Evolutionary conservation across 2,113 vertebrate species (phyloP).

Genomic region (Gadus chalcogrammus): DNA sequence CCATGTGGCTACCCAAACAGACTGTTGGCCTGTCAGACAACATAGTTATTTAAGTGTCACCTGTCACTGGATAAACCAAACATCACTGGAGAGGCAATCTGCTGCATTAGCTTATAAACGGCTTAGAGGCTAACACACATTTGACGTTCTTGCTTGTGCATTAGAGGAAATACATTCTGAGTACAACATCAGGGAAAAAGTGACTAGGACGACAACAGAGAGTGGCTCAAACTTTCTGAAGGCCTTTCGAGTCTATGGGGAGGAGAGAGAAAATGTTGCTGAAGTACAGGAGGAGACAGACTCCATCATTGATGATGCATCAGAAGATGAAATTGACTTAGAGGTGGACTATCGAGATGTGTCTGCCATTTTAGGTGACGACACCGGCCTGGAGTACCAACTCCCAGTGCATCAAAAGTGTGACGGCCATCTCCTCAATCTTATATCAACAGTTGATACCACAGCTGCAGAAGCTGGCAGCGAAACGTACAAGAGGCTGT

Average conservation of each 20-base stretch:
- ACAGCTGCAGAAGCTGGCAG: not conserved
- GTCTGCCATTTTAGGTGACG: not conserved
- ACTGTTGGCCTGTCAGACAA: constrained; percentile 24
- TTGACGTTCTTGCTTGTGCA: not conserved
- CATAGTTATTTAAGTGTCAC: too few species aligned
- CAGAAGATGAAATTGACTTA: not conserved
- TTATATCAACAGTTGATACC: not conserved
- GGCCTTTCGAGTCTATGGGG: not conserved
- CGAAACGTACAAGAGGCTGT: too few species aligned
- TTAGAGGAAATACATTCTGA: not conserved
- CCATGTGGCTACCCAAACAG: not conserved
- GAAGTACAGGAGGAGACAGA: not conserved
- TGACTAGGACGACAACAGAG: not conserved
- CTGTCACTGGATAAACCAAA: too few species aligned
- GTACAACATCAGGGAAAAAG: not conserved
- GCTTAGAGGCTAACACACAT: not conserved
- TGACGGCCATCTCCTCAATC: not conserved
- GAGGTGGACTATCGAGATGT: not conserved
- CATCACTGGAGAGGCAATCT: too few species aligned
- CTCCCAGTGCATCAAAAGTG: not conserved
- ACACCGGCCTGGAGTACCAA: not conserved
- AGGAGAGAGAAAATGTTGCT: not conserved
- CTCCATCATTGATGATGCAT: not conserved
- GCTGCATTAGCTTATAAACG: too few species aligned
- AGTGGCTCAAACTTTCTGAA: not conserved